Conservation (phyloP, 2,888 invertebrate species). For the Serripes groenlandicus region DNA sequence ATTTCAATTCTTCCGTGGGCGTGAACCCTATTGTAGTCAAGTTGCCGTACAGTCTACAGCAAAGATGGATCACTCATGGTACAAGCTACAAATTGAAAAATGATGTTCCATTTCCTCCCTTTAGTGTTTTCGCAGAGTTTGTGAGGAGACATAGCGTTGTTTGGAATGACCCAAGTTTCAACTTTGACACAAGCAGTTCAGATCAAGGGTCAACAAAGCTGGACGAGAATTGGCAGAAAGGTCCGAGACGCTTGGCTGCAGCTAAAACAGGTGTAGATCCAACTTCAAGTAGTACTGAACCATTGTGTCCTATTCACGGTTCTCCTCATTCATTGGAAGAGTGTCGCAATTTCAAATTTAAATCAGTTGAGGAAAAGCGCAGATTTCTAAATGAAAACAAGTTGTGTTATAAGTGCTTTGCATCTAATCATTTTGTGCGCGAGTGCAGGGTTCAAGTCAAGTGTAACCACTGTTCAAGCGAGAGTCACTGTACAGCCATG, state of each 20-base stretch:
- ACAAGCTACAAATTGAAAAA: constrained; percentile 23
- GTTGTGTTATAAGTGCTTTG: constrained; percentile 6
- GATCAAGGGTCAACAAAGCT: background rate
- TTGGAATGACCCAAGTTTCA: constrained; percentile 28
- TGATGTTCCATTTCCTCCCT: constrained; percentile 25
- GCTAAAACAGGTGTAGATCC: too few relatives aligned
- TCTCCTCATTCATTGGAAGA: background rate
- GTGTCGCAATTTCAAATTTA: constrained; percentile 10
- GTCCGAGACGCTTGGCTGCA: background rate
- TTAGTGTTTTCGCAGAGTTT: constrained; percentile 25
- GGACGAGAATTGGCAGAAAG: background rate
- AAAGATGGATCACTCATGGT: constrained; percentile 37
- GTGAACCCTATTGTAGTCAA: constrained; percentile 39
- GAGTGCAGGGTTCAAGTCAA: background rate
- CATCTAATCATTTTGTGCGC: background rate
- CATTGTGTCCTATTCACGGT: constrained; percentile 17
- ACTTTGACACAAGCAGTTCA: background rate
- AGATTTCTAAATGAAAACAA: constrained; percentile 15
- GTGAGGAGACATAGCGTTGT: constrained; percentile 26
- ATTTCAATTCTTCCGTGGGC: constrained; percentile 30
- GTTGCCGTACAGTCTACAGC: constrained; percentile 34
- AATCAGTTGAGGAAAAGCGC: background rate
- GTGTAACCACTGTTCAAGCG: constrained; percentile 1
- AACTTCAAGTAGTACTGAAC: background rate
- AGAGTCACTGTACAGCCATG: background rate